phyloP scores from a whole-genome alignment of 1,140 invertebrate genomes.

The Papilio polyxenes region DNA sequence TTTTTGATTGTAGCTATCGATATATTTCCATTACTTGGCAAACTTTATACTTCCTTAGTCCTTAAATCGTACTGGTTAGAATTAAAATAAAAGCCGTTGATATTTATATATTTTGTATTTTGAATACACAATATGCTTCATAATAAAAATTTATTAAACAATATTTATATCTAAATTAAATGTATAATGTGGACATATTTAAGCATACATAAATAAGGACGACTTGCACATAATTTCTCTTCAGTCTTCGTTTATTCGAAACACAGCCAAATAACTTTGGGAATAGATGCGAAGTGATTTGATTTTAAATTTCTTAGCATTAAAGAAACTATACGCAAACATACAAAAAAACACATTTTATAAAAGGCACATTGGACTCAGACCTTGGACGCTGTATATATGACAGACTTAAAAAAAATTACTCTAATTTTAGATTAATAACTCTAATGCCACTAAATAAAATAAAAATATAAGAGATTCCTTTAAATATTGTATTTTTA shows the following conservation, averaged over 20 bases:
- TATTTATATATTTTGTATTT: neutral
- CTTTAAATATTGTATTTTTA: neutral
- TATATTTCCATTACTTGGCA: too few relatives aligned
- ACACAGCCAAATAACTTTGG: slow-evolving; percentile 65
- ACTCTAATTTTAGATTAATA: neutral
- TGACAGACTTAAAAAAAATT: neutral
- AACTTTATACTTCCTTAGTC: neutral
- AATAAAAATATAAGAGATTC: neutral
- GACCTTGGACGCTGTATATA: neutral
- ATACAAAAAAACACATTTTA: neutral
- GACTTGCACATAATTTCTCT: slow-evolving; percentile 46
- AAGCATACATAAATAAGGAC: slow-evolving; percentile 43
- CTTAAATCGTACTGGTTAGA: neutral
- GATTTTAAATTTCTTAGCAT: neutral
- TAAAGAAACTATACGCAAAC: neutral
- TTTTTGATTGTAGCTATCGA: neutral
- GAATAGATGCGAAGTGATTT: slow-evolving; percentile 39
- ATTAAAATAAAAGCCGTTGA: neutral
- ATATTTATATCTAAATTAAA: slow-evolving; percentile 36
- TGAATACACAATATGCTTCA: neutral
- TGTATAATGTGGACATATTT: slow-evolving; percentile 36
- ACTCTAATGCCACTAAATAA: neutral
- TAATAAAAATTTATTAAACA: slow-evolving; percentile 43
- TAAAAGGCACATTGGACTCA: neutral
- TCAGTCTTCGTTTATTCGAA: slow-evolving; percentile 59